A percentile compares a stretch with the other conserved stretches of the same genome.
These are phyloP conservation scores for Drosophila picticornis DNA, from an alignment of 2,888 invertebrate genomes.

Conservation along the genomic window DNA sequence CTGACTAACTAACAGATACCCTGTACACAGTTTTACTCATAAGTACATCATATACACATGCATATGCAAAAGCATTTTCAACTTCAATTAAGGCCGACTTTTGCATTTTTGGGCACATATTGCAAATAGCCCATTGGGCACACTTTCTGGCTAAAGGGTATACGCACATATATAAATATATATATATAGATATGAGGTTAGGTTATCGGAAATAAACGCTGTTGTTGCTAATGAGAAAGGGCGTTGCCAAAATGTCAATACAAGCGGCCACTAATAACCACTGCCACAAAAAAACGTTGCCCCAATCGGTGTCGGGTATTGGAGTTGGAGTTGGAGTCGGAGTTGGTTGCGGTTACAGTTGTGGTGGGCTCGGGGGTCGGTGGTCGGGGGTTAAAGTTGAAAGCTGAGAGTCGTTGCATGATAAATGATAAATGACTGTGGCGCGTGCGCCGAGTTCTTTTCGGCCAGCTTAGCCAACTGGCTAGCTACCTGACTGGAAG, in stretches of 20 bases:
- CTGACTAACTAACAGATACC: neutral
- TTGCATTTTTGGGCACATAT: neutral
- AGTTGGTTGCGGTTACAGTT: slow-evolving; percentile 7
- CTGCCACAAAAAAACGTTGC: neutral
- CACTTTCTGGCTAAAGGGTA: neutral
- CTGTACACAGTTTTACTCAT: neutral
- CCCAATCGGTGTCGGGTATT: slow-evolving; percentile 25
- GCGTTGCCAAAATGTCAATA: slow-evolving; percentile 81
- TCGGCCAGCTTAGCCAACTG: slow-evolving; percentile 20
- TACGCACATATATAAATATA: neutral
- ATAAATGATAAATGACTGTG: slow-evolving; percentile 76
- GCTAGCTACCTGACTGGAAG: slow-evolving; percentile 33
- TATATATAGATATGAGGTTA: neutral
- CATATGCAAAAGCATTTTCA: neutral
- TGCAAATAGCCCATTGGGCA: neutral
- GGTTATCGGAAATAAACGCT: neutral
- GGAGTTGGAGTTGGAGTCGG: slow-evolving; percentile 14
- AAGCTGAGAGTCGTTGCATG: slow-evolving; percentile 53
- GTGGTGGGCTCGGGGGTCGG: slow-evolving; percentile 12
- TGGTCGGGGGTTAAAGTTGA: slow-evolving; percentile 7
- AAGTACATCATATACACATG: neutral
- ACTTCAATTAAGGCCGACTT: neutral
- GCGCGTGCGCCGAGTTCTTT: slow-evolving; percentile 58
- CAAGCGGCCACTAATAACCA: slow-evolving; percentile 37
- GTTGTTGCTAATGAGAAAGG: slow-evolving; percentile 49